Evolutionary conservation across 2,888 invertebrate species (phyloP), one percentile per base, ranked within the genome.

Genomic region (Drosophila algonquin): DNA sequence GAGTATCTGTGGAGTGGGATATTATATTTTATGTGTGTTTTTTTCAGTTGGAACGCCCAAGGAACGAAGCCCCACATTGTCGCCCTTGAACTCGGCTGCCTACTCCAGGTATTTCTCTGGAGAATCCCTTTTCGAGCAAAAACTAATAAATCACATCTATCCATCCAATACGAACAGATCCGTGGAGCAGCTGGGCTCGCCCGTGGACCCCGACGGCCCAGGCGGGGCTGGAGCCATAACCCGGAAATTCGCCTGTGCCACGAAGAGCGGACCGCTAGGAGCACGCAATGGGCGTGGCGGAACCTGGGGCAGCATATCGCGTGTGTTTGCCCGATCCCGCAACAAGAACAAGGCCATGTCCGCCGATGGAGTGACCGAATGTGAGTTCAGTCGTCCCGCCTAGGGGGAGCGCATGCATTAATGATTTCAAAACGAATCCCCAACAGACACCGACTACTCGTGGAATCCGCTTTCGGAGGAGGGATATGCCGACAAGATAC

Each of bases 271-370:
- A 32, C 90, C 92, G 9, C 75, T 92, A 47, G 92, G 92, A 9
- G 88, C 92, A 0, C 93, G 95, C 3, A 92, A 93, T 53, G 95
- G 95, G 0, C 94, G 96, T 1, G 97, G 97, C 16, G 95, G 96
- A 10, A 94, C 95, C 21, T 98, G 97, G 97, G 97, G 97, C 59
- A 97, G 97, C 87, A 98, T 98, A 91, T 97, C 97, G 1, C 94
- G 97, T 77, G 97, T 98, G 35, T 98, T 98, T 89, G 97, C 97
- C 0, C 93, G 97, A 61, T 96, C 96, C 75, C 94, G 97, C 55
- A 97, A 97, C 91, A 95, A 97, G 92, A 96, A 96, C 91, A 95
- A 96, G 89, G 93, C 94, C 7, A 68, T 92, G 40, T 91, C 92
- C 5, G 89, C 91, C 10, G 92, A 92, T 59, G 86, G 89, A 5